Base-by-base conservation (phyloP, 1,140 invertebrate genomes). In the Lycorma delicatula region DNA sequence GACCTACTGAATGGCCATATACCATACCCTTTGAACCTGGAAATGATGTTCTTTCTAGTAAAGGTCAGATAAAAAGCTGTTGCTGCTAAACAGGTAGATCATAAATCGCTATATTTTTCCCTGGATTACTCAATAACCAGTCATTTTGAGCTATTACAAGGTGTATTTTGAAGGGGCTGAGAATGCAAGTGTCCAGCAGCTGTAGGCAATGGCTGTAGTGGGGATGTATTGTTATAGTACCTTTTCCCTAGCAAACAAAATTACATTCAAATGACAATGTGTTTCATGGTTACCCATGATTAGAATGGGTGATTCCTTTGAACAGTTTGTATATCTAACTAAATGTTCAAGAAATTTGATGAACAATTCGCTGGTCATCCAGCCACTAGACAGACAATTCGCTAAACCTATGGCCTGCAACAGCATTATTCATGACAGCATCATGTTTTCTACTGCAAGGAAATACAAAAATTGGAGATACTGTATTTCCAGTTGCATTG, bases 391-490 rank as follows among this genome's bases (percentile, higher is more conserved):
- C 62, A 69, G 62, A 13, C 49, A 63, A 34, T 34, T 47, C 23
- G 67, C 72, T 49, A 23, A 49, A 22, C 47, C 47, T 41, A 63
- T 62, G 22, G 29, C 70, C 70, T 56, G 63, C 29, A 25, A 70
- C 31, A 52, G 27, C 13, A 13, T 28, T 25, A 13, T 47, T 34
- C 12, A 55, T 20, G 12, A 59, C 26, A 11, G 4, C n/a, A 34
- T 69, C 60, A 20, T 70, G 55, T 26, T 52, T 69, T 52, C 60
- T 63, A 16, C 62, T 60, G 26, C 70, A 34, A 1, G 72, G 72
- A 64, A 74, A 76, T 44, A 76, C 63, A 34, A 77, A 66, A 23
- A 71, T 62, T 13, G 73, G 73, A 20, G 74, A 72, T 13, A 77
- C 60, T 16, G 49, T 31, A 50, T 68, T 71, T 6, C 72, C 73